A percentile compares a stretch with the other conserved stretches of the same genome.
Conservation (phyloP, 2,888 invertebrate genomes). For the Clistopyga incitator region DNA sequence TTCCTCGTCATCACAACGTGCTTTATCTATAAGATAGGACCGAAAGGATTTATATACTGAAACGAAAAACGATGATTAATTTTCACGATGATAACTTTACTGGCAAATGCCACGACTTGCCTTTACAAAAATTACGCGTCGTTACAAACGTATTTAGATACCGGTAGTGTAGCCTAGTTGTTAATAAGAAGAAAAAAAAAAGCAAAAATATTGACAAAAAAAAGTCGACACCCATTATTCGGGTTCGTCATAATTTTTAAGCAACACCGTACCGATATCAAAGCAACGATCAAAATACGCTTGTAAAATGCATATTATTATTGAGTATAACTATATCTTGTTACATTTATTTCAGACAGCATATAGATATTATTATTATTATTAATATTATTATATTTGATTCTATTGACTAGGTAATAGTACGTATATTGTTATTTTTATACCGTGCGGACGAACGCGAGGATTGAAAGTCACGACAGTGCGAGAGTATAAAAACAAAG, state of each 20-base stretch:
- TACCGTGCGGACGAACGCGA: conserved; percentile 70
- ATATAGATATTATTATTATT: conserved; percentile 78
- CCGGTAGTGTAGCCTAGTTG: conserved; percentile 42
- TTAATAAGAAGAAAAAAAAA: conserved; percentile 37
- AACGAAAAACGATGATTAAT: conserved; percentile 18
- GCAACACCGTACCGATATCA: conserved; percentile 80
- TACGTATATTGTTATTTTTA: conserved; percentile 81
- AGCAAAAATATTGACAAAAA: conserved; percentile 57
- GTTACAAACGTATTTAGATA: conserved; percentile 45
- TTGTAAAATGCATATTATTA: conserved; percentile 83
- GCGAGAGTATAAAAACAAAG: conserved; percentile 50
- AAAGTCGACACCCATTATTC: conserved; percentile 33
- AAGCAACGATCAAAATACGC: conserved; percentile 85
- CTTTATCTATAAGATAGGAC: conserved; percentile 43
- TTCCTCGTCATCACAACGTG: conserved; percentile 41
- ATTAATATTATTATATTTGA: conserved; percentile 78
- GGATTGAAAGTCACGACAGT: conserved; percentile 53
- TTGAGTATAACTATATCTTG: conserved; percentile 82
- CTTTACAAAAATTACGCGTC: conserved; percentile 24
- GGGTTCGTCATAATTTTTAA: conserved; percentile 50
- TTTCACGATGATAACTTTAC: conserved; percentile 20
- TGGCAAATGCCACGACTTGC: conserved; percentile 26
- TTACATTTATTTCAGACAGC: conserved; percentile 81
- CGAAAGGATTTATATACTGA: conserved; percentile 16
- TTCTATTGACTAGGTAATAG: conserved; percentile 80